Percentiles rank a stretch among this genome's conserved stretches.
These are phyloP conservation scores for Diogma glabrata DNA, from an alignment of 2,888 invertebrate genomes.

Conservation along the genomic window DNA sequence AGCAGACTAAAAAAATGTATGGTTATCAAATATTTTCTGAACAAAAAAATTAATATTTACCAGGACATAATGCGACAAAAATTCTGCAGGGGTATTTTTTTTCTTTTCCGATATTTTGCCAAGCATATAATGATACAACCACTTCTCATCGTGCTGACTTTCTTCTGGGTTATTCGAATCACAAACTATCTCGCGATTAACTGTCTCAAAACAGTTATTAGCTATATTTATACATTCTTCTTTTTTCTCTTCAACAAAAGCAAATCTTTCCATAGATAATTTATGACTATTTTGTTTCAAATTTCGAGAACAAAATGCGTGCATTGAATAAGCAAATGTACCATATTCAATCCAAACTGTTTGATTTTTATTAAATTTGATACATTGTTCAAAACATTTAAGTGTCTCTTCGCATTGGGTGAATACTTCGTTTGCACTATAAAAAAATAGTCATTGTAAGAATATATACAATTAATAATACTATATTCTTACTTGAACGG, in stretches of 20 bases:
- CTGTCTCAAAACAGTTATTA: slow-evolving; percentile 59
- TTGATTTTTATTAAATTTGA: slow-evolving; percentile 61
- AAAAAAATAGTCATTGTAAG: neutral
- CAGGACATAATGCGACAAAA: slow-evolving; percentile 68
- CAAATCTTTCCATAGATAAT: slow-evolving; percentile 60
- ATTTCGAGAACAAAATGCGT: slow-evolving; percentile 79
- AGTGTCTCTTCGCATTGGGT: slow-evolving; percentile 60
- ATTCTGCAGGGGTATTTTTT: slow-evolving; percentile 58
- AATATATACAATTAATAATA: neutral
- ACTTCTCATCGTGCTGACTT: slow-evolving; percentile 66
- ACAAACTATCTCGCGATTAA: neutral
- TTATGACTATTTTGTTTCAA: slow-evolving; percentile 70
- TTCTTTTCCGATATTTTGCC: slow-evolving; percentile 89
- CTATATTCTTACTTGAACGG: slow-evolving; percentile 40
- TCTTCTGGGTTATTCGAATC: slow-evolving; percentile 18
- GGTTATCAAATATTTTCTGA: neutral
- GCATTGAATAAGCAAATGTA: slow-evolving; percentile 77
- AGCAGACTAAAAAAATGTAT: slow-evolving; percentile 49
- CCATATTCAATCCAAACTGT: slow-evolving; percentile 86
- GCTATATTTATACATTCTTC: slow-evolving; percentile 69
- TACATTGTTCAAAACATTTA: slow-evolving; percentile 68
- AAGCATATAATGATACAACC: slow-evolving; percentile 92
- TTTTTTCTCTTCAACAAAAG: slow-evolving; percentile 61
- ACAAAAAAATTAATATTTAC: no score
- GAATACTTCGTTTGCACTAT: slow-evolving; percentile 48